phyloP scores from a whole-genome alignment of 1,140 invertebrate species.

The Leptoteleia sp. region DNA sequence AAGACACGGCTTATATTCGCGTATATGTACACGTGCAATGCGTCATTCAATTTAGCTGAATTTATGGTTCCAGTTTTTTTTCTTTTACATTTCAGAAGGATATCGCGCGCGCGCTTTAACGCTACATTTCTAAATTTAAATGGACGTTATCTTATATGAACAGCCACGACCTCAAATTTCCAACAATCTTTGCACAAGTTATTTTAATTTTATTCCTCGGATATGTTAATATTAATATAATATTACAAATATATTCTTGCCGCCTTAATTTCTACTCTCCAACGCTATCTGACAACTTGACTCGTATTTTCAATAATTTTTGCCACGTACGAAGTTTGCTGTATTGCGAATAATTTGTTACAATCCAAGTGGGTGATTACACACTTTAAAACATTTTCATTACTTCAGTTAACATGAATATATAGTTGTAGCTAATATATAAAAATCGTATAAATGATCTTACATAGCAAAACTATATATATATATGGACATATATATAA shows the following conservation, averaged over 20 bases:
- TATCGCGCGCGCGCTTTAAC: conserved; percentile 37
- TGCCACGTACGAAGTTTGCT: no score
- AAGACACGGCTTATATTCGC: conserved; percentile 58
- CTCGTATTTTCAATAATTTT: no score
- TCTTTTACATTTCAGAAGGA: conserved; percentile 41
- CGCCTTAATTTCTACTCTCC: no score
- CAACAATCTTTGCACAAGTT: conserved; percentile 30
- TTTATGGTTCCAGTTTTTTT: conserved; percentile 63
- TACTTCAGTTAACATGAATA: no score
- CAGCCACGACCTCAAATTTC: conserved; percentile 20
- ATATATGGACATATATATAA: no score
- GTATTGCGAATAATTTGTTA: no score
- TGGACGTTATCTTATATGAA: conserved; percentile 37
- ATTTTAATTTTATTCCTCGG: conserved; percentile 47
- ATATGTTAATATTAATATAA: conserved; percentile 43
- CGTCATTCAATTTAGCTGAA: conserved; percentile 59
- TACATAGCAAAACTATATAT: no score
- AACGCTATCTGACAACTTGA: no score
- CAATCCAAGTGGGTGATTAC: no score
- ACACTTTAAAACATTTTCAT: no score
- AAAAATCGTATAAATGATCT: no score
- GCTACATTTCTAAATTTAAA: conserved; percentile 52
- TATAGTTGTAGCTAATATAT: no score
- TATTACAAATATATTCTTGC: conserved; percentile 17
- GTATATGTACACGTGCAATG: conserved; percentile 56